phyloP scores from a whole-genome alignment of 2,797 vertebrate genomes.

The Taenioides sp. region DNA sequence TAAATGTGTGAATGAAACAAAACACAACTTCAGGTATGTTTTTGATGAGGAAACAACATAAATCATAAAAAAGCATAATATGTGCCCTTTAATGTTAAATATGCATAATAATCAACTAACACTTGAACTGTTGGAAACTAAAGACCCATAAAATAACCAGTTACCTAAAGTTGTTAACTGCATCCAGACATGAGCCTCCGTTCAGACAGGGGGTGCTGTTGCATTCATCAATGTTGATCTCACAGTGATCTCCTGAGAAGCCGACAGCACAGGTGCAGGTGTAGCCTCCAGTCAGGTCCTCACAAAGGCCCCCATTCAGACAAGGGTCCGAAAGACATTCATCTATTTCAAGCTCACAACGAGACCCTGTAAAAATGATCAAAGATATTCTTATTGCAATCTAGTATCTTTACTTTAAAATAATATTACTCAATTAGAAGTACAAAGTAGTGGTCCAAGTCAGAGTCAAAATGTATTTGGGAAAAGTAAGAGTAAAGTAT shows the following conservation, averaged over 20 bases:
- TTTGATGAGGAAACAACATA: too few species aligned
- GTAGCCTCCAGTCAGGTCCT: constrained; percentile 85
- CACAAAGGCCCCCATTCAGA: constrained; percentile 86
- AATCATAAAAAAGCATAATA: too few species aligned
- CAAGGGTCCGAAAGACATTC: constrained; percentile 92
- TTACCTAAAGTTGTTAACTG: constrained; percentile 88
- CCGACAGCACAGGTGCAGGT: constrained; percentile 85
- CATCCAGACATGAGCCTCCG: constrained; percentile 88
- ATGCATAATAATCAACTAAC: background rate
- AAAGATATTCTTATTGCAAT: background rate
- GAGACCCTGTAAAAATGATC: constrained; percentile 72
- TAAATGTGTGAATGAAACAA: too few species aligned
- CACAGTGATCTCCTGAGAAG: constrained; percentile 86
- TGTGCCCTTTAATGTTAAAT: background rate
- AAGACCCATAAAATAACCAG: background rate
- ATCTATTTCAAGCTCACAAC: constrained; percentile 89
- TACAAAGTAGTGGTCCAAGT: too few species aligned
- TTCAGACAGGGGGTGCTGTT: constrained; percentile 89
- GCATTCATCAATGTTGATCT: constrained; percentile 90
- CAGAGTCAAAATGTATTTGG: too few species aligned
- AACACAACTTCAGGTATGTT: too few species aligned
- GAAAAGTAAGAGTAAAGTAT: too few species aligned
- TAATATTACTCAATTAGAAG: too few species aligned
- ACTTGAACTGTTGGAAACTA: background rate
- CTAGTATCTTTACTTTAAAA: background rate